Conservation (phyloP, 2,888 invertebrate species). For the Drosophila neutralis region DNA sequence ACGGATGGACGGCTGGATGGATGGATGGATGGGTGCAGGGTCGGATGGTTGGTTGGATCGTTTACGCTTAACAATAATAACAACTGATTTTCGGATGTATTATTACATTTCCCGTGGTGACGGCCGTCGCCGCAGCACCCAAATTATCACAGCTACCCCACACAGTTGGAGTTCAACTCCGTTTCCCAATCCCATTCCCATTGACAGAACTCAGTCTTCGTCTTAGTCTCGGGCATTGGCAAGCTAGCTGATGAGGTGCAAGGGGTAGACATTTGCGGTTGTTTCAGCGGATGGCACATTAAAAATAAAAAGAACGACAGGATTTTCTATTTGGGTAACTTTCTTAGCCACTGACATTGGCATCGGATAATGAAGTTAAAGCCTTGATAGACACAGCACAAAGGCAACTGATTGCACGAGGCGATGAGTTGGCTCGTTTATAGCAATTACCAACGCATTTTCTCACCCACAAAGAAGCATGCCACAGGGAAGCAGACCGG, state of each 20-base stretch:
- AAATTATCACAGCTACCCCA: constrained; percentile 78
- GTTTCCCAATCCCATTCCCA: constrained; percentile 18
- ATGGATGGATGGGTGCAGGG: constrained; percentile 26
- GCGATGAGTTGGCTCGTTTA: constrained; percentile 58
- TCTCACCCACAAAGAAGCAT: constrained; percentile 57
- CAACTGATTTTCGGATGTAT: constrained; percentile 81
- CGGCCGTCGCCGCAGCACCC: constrained; percentile 64
- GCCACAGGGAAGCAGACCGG: not conserved
- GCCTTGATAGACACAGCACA: constrained; percentile 34
- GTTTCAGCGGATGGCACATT: constrained; percentile 18
- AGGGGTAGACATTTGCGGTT: constrained; percentile 42
- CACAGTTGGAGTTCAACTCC: constrained; percentile 54
- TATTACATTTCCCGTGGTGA: constrained; percentile 78
- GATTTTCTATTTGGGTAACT: constrained; percentile 38
- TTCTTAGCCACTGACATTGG: constrained; percentile 40
- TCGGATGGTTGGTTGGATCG: constrained; percentile 47
- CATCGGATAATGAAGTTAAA: constrained; percentile 61
- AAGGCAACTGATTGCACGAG: constrained; percentile 71
- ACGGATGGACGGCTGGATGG: constrained; percentile 16
- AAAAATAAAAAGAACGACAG: constrained; percentile 40
- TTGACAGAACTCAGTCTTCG: constrained; percentile 1
- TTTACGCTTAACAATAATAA: constrained; percentile 80
- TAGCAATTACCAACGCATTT: constrained; percentile 74
- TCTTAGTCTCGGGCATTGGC: not conserved
- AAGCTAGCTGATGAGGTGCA: constrained; percentile 3